A percentile compares a stretch with the other conserved stretches of the same genome.
Conservation (phyloP, 2,113 vertebrate species). For the Lophotis ruficrista region DNA sequence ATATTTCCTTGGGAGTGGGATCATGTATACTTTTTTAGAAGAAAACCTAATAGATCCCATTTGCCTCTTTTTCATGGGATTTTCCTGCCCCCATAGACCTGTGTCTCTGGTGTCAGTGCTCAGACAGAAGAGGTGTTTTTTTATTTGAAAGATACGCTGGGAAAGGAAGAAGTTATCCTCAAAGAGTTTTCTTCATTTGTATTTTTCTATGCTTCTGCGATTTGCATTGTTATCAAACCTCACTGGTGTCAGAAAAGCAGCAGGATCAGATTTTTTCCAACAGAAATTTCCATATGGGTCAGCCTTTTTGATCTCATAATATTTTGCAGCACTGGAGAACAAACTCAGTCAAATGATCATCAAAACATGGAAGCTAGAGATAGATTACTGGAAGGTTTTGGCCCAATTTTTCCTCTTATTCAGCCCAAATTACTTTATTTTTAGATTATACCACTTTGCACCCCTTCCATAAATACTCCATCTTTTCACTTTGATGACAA, state of each 20-base stretch:
- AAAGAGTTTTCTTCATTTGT: not conserved
- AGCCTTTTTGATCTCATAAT: conserved; percentile 26
- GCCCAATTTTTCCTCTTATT: conserved; percentile 15
- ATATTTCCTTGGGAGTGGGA: not conserved
- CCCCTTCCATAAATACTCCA: conserved; percentile 25
- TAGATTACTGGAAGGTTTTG: conserved; percentile 2
- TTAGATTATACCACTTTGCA: conserved; percentile 14
- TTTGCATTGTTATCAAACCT: not conserved
- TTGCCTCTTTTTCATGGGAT: not conserved
- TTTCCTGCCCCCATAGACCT: not conserved
- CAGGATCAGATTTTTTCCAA: not conserved
- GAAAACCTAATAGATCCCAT: not conserved
- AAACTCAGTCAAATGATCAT: conserved; percentile 4
- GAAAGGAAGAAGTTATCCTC: not conserved
- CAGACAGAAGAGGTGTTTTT: rapidly evolving
- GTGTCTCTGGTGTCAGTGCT: no score
- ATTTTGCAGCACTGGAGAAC: conserved; percentile 12
- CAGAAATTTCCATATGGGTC: conserved; percentile 38
- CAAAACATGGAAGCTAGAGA: conserved; percentile 5
- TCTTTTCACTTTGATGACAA: conserved; percentile 5
- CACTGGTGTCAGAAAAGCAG: not conserved
- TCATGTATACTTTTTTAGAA: not conserved
- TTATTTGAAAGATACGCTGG: not conserved
- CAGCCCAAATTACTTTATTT: conserved; percentile 23
- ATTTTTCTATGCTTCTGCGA: not conserved